Evolutionary conservation across 2,797 vertebrate genomes (phyloP).

Genomic region (Oreochromis mossambicus): DNA sequence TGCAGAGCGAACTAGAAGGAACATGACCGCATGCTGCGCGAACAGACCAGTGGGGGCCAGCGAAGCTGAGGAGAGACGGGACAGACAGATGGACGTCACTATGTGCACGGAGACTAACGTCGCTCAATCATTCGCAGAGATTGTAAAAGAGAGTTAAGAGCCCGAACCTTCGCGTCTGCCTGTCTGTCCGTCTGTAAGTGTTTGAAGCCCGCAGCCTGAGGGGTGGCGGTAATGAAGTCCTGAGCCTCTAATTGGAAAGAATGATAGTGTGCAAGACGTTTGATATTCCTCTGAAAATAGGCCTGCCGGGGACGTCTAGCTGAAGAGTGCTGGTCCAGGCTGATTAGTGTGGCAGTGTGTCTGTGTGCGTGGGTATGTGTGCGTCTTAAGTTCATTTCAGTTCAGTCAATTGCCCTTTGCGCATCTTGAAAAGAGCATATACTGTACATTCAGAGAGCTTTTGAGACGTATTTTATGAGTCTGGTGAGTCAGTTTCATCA

Average conservation of each 20-base stretch:
- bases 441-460: neutral
- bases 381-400: neutral
- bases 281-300: slow-evolving; percentile 41
- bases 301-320: slow-evolving; percentile 13
- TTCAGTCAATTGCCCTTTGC: neutral
- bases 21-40: neutral
- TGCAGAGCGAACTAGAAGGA: neutral
- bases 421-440: neutral
- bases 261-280: slow-evolving; percentile 35
- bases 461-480: neutral
- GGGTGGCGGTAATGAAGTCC: slow-evolving; percentile 36
- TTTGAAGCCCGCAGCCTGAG: slow-evolving; percentile 8
- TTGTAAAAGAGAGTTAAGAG: neutral
- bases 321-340: neutral
- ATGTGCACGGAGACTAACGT: neutral
- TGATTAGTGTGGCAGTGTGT: slow-evolving; percentile 24
- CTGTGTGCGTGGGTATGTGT: neutral
- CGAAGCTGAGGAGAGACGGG: neutral
- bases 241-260: slow-evolving; percentile 47
- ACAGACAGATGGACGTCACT: neutral
- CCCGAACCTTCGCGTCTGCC: neutral
- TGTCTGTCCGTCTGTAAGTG: neutral
- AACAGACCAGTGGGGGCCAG: neutral
- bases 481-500: neutral
- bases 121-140: neutral